Evolutionary conservation across 2,888 invertebrate species (phyloP), one percentile per base, ranked within the genome.

Genomic region (Eupithecia abbreviata): DNA sequence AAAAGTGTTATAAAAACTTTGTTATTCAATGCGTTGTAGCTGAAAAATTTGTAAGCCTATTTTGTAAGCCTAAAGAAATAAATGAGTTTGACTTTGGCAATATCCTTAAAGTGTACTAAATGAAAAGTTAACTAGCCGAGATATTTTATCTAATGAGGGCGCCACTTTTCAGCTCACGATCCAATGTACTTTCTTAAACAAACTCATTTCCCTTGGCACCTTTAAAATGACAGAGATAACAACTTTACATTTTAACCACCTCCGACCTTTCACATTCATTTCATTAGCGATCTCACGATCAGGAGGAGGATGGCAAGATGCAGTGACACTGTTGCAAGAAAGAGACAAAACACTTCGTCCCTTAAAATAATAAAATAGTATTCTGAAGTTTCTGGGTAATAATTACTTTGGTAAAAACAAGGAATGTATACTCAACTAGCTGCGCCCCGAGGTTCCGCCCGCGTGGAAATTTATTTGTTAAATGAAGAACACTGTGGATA

Each of bases 181-280:
- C 58, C 58, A 58, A 18, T 58, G 58, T 58, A 58, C 18, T 58
- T 18, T 58, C 74, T 75, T 55, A 70, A 49, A 73, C 42, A 71
- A 80, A 76, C 77, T 72, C 79, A 82, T 76, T 81, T 71, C 80
- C 75, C 72, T 77, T 73, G 78, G 79, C 80, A 74, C 77, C 82
- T 83, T 80, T 82, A 82, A 78, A 80, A 79, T 72, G 81, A 83
- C 84, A 83, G 77, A 85, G 86, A 87, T 86, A 85, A 84, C 78
- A 77, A 82, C 81, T 81, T 85, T 82, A 83, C 83, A 80, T 81
- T 82, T 79, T 80, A 84, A 81, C 80, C 83, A 76, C 83, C 83
- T 79, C 80, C 81, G 81, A 82, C 82, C 85, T 86, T 71, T 85
- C 83, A 79, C 82, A 84, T 86, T 87, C 83, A 84, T 87, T 86